Percentiles rank a stretch among this genome's conserved stretches.
phyloP scores from a whole-genome alignment of 2,888 invertebrate genomes.

The Eupithecia pulchellata region DNA sequence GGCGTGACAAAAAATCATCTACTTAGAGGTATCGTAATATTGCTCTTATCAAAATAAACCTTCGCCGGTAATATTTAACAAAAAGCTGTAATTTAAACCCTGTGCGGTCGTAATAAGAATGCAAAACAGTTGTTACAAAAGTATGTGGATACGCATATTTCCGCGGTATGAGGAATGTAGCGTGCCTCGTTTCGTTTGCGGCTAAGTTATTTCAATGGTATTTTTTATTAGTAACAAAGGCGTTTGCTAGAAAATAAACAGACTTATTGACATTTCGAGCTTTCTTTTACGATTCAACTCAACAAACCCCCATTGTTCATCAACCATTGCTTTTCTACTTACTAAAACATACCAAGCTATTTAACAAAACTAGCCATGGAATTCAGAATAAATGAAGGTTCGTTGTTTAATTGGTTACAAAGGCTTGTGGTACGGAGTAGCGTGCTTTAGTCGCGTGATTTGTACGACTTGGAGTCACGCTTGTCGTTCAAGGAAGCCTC shows the following conservation, averaged over 20 bases:
- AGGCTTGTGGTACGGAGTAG: slow-evolving; percentile 61
- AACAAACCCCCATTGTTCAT: background rate
- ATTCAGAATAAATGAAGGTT: slow-evolving; percentile 24
- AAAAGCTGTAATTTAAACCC: slow-evolving; percentile 20
- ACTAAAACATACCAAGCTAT: fast-evolving
- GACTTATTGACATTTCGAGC: slow-evolving; percentile 74
- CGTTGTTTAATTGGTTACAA: slow-evolving; percentile 51
- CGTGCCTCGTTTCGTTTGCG: slow-evolving; percentile 71
- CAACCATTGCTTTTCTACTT: slow-evolving; percentile 48
- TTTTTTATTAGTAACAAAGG: slow-evolving; percentile 74
- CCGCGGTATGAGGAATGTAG: slow-evolving; percentile 65
- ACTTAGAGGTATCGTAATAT: background rate
- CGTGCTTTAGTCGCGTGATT: slow-evolving; percentile 80
- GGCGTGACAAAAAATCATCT: background rate
- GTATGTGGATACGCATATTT: slow-evolving; percentile 66
- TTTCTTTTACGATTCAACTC: slow-evolving; percentile 44
- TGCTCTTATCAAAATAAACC: slow-evolving; percentile 24
- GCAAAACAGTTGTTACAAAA: slow-evolving; percentile 22
- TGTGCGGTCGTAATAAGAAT: slow-evolving; percentile 30
- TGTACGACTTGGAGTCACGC: slow-evolving; percentile 76
- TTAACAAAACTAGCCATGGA: slow-evolving; percentile 44
- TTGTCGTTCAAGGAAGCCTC: slow-evolving; percentile 74
- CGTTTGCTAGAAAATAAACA: slow-evolving; percentile 79
- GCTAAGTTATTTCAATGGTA: slow-evolving; percentile 72
- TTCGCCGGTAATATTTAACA: slow-evolving; percentile 23